Evolutionary conservation across 2,113 vertebrate genomes (phyloP).

Genomic region (Eupsittula cactorum): DNA sequence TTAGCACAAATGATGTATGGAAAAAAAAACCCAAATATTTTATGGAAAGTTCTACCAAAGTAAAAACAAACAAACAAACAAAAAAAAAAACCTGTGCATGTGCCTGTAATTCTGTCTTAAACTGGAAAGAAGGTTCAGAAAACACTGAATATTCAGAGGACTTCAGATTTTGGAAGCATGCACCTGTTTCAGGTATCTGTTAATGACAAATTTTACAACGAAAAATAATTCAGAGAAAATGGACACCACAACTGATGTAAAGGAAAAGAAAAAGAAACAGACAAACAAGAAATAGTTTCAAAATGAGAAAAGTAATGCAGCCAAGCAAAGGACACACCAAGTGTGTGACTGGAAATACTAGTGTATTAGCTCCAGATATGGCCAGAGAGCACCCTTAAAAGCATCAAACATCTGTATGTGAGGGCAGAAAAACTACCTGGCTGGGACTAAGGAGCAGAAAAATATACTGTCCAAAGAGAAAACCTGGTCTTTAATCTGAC

Average conservation of each 20-base stretch:
- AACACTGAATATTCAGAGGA: neutral
- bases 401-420: neutral
- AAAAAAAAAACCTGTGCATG: fast-evolving
- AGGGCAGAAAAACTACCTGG: neutral
- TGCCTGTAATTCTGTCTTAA: neutral
- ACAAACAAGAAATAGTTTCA: neutral
- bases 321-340: neutral
- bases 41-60: neutral
- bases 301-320: neutral
- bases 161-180: neutral
- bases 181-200: neutral
- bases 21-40: neutral
- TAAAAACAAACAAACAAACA: neutral
- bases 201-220: neutral
- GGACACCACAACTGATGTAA: neutral
- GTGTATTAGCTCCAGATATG: neutral
- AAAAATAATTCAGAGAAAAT: neutral
- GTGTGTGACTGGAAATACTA: neutral
- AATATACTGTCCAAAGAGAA: neutral
- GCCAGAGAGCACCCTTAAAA: neutral
- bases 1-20: neutral
- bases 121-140: neutral
- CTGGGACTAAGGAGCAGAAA: neutral
- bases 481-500: neutral
- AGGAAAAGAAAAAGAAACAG: neutral